A percentile compares a stretch with the other conserved stretches of the same genome.
These are phyloP conservation scores for Platerodrilus igneus DNA, from an alignment of 2,888 invertebrate genomes.

Conservation along the genomic window DNA sequence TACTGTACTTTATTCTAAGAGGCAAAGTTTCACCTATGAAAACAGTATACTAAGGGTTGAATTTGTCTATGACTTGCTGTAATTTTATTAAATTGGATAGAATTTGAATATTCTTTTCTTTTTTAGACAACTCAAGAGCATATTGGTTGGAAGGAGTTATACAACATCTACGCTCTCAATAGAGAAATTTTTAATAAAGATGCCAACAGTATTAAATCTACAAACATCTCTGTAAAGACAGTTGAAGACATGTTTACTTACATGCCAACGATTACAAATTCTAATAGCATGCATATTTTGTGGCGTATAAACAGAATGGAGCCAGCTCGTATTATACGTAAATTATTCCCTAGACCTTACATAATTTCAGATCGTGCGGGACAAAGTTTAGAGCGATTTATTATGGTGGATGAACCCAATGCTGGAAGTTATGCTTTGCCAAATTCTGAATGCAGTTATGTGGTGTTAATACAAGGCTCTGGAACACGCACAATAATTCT, in stretches of 20 bases:
- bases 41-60: too few species aligned
- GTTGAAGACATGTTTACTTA: constrained; percentile 34
- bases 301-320: constrained; percentile 78
- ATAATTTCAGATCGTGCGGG: constrained; percentile 63
- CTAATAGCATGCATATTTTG: constrained; percentile 38
- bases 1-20: too few species aligned
- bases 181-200: constrained; percentile 59
- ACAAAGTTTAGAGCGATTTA: constrained; percentile 70
- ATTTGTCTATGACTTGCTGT: not conserved
- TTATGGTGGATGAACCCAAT: constrained; percentile 69
- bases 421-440: constrained; percentile 66
- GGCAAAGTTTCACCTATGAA: too few species aligned
- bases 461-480: constrained; percentile 67
- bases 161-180: constrained; percentile 57
- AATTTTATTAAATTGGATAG: not conserved
- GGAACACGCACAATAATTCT: constrained; percentile 70
- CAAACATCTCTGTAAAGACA: constrained; percentile 32
- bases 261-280: constrained; percentile 21
- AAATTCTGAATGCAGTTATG: constrained; percentile 76
- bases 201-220: constrained; percentile 54
- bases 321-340: constrained; percentile 65
- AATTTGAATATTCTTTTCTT: constrained; percentile 4
- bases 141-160: constrained; percentile 54
- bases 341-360: constrained; percentile 66
- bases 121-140: constrained; percentile 57